Evolutionary conservation across 2,888 invertebrate genomes (phyloP), one percentile per base, ranked within the genome.

Genomic region (Amorpha juglandis): DNA sequence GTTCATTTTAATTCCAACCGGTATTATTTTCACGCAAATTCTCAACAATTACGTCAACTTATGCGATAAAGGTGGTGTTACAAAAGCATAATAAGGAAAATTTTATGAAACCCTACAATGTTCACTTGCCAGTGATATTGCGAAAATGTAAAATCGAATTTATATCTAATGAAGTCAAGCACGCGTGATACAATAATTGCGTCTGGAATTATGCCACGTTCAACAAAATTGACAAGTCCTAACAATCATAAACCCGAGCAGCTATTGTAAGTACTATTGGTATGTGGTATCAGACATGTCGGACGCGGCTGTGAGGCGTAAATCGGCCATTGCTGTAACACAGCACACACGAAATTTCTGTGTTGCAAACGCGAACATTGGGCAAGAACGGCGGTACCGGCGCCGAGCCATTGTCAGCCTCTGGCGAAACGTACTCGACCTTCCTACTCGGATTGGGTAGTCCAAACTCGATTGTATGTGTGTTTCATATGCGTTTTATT

Each of bases 261-360:
- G 42, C 6, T 6, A 42, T 14, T 33, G n/a, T 11, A 12, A 42
- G 19, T 12, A 12, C 12, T 12, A 16, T 38, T 38, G n/a, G 55
- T 38, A 14, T 47, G 6, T 48, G 33, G 33, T 65, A 58, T 58
- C 48, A 12, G 38, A 35, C 55, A 65, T 48, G 48, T 65, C 35
- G 35, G 55, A 65, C 55, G 47, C 35, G 55, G 33, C 70, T 78
- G 73, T 67, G 70, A 76, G 75, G 71, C 73, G 72, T 81, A 80
- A 79, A 82, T 79, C 80, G 83, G 79, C 81, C 79, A 79, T 88
- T 90, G 91, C 86, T 77, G 87, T 86, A 90, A 89, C 80, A 76
- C 76, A 78, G 81, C 90, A 90, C 90, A 90, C 89, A 91, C 90
- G 91, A 92, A 91, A 90, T 90, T 90, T 89, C 80, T 86, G 84